Base-by-base conservation (phyloP, 2,888 invertebrate species). In the Luffia ferchaultella region DNA sequence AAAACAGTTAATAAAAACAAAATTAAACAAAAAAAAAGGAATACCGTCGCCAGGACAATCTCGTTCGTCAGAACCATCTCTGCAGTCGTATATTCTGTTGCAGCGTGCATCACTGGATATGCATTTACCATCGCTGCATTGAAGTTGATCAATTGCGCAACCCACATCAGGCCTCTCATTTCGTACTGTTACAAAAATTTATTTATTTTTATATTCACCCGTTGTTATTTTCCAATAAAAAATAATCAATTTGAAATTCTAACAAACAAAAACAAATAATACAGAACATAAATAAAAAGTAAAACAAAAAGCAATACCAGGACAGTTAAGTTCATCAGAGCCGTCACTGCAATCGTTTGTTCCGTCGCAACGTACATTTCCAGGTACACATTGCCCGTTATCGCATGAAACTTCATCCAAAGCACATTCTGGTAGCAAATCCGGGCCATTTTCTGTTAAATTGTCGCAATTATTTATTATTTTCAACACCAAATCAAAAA, bases 381-480 rank as follows among this genome's bases (percentile, higher is more conserved):
- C 60, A 16, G 84, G 73, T 54, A 93, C 84, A 69, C 93, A 93
- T 19, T 84, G 76, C 15, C 86, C 87, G 52, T 82, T 74, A 57
- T 82, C 78, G 61, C 89, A 89, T 20, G 68, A 70, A 56, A 77
- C 67, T 59, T 80, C 73, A 12, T 50, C 43, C n/a, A 63, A 16
- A 2, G 42, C 16, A 45, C 53, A 53, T 16, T 46, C 48, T 2
- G 45, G 41, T 30, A 30, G 40, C 3, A 30, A 12, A 7, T 12
- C 30, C 5, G 30, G 30, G 3, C 3, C 12, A 12, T 30, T 30
- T 30, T 30, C 30, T 30, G 30, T 30, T 30, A 12, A 30, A n/a
- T n/a, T n/a, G n/a, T n/a, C n/a, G n/a, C n/a, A n/a, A n/a, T n/a
- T n/a, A n/a, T n/a, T n/a, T n/a, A n/a, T n/a, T n/a, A n/a, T n/a